Evolutionary conservation across 1,140 invertebrate species (phyloP), one percentile per base, ranked within the genome.

Genomic region (Bemisia tabaci): DNA sequence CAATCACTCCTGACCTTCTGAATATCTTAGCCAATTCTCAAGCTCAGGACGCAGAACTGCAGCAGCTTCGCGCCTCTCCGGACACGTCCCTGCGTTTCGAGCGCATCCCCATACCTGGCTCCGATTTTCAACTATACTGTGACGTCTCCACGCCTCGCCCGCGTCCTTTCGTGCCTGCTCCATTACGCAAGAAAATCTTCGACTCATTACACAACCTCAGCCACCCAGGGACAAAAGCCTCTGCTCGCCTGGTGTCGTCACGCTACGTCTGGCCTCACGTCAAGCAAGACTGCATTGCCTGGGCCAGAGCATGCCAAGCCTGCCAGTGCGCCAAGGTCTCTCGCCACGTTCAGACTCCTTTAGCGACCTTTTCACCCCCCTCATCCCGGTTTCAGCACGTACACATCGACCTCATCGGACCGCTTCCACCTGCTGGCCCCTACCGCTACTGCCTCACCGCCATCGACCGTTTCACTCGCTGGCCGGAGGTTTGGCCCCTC

Each of bases 381-480:
- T 60, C 64, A 60, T 26, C 62, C 9, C 24, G 24, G 24, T 74
- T 73, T 69, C 65, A 73, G 59, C 63, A 73, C 59, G 68, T 76
- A 5, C 72, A 77, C 68, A 62, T 75, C 2, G 75, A 77, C 67
- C 62, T 78, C 2, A 67, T 78, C 1, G 76, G 76, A 2, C 74
- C 77, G 12, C 67, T 77, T 39, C 70, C 72, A 12, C 59, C 59
- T 9, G 33, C 63, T 17, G n/a, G 27, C 48, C 48, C 61, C n/a
- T 25, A 63, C 58, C n/a, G 48, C 1, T 67, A 65, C 22, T 58
- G 59, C 11, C 63, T 65, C 39, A 74, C 71, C 11, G 71, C 72
- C 58, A 69, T 78, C 0, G 75, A 76, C 61, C 61, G 72, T 12
- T 72, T 70, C 33, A 59, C 74, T 21, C 72, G 73, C 23, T 76